Evolutionary conservation across 2,113 vertebrate species (phyloP), one percentile per base, ranked within the genome.

Genomic region (Sebastes schlegelii): DNA sequence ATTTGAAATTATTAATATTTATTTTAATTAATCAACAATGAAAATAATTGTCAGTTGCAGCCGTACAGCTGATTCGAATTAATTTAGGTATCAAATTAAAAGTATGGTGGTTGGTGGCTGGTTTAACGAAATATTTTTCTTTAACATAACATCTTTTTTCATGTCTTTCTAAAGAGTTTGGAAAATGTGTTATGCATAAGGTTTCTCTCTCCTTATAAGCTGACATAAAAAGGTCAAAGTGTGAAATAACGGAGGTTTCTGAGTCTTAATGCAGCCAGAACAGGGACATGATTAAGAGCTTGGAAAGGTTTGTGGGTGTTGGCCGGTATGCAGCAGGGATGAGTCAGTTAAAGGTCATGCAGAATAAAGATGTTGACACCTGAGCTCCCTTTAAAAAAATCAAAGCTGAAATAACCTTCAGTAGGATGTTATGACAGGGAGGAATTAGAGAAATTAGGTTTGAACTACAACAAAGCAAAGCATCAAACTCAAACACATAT

Each of bases 301-400:
- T 34, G 63, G 43, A 83, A 19, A 48, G 45, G 54, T 69, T 82
- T 80, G 72, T 79, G 67, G 66, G 70, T 72, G 73, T 68, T 82
- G 85, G 82, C 87, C 3, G 57, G 58, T 10, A 13, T 77, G 74
- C 0, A 58, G 78, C 75, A 70, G 45, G 52, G 34, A 75, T 85
- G 76, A 88, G 67, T 91, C 79, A 88, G 58, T 17, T 34, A 65
- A 81, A 86, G 79, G 81, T 85, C 74, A 80, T 9, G 13, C n/a
- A 83, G 69, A 77, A 64, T 67, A 52, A 55, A n/a, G 57, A 60
- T 79, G 84, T 11, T 61, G 58, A 79, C 80, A 87, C 78, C 61
- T 48, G 74, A 60, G 70, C 63, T 71, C 19, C 42, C 26, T 75
- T 74, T 61, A 42, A 55, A 77, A 72, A 34, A 61, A 42, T 14